Base-by-base conservation (phyloP, 2,888 invertebrate genomes). In the Orchesella flavescens region DNA sequence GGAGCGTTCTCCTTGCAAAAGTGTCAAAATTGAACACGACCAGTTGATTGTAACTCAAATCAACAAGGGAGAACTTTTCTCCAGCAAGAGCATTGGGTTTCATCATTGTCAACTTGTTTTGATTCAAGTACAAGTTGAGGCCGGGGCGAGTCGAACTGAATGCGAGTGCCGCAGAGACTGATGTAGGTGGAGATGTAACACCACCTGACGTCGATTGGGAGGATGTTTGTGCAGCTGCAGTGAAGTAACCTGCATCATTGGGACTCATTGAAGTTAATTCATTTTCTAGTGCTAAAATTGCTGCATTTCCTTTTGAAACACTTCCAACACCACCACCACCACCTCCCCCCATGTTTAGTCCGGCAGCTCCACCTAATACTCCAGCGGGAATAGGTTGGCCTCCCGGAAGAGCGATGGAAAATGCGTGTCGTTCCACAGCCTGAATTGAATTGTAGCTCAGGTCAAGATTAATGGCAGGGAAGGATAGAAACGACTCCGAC, bases 61-160 rank as follows among this genome's bases (percentile, higher is more conserved):
- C 88, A 19, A 88, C 84, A 13, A 87, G 75, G 1, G 86, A 82
- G 73, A 88, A 88, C 84, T 85, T 87, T 69, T 85, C 86, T 24
- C 94, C 93, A 59, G 94, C 93, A 89, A 97, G 95, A 53, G 94
- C 94, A 89, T 94, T 94, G 87, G 93, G 93, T 83, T 94, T 93
- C 86, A 97, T 90, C 61, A 92, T 90, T 7, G 92, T 92, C 46
- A 97, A 93, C 84, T 93, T 92, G 89, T 97, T 97, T 90, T 93
- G 93, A 10, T 94, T 93, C 87, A 96, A 90, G 89, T 94, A 93
- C 65, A 96, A 92, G 89, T 93, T 93, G 21, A 87, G 84, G 21
- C 87, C 87, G 1, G 86, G 85, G 59, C 84, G 80, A 4, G 80
- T 78, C 12, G 81, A 49, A 23, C 66, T 57, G 34, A 82, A 74